A percentile compares a stretch with the other conserved stretches of the same genome.
phyloP scores from a whole-genome alignment of 2,797 vertebrate genomes.

The Typhlichthys eigenmanni region DNA sequence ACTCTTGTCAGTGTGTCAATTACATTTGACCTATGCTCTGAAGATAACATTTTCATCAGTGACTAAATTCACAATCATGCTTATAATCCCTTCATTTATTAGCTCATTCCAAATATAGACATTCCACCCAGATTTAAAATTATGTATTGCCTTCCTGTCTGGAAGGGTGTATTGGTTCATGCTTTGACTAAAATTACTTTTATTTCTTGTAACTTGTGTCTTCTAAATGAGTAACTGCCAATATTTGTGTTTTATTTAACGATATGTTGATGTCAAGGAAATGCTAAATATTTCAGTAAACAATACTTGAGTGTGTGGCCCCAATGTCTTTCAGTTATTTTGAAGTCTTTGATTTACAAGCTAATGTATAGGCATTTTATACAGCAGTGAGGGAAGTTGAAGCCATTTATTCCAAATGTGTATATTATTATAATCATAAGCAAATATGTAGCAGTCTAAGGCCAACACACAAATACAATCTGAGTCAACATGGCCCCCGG shows the following conservation, averaged over 20 bases:
- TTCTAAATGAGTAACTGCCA: slow-evolving; percentile 52
- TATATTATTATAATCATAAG: too few species aligned
- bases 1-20: slow-evolving; percentile 26
- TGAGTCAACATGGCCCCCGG: too few species aligned
- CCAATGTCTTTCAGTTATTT: not conserved
- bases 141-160: not conserved
- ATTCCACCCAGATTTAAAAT: too few species aligned
- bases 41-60: slow-evolving; percentile 20
- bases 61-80: slow-evolving; percentile 32
- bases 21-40: slow-evolving; percentile 21
- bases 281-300: slow-evolving; percentile 65
- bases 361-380: not conserved
- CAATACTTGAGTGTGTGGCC: slow-evolving; percentile 2
- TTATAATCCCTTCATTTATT: slow-evolving; percentile 4
- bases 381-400: too few species aligned
- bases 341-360: too few species aligned
- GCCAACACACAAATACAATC: too few species aligned
- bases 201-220: slow-evolving; percentile 37
- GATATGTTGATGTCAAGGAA: slow-evolving; percentile 17
- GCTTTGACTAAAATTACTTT: slow-evolving; percentile 27
- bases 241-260: slow-evolving; percentile 43
- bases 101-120: slow-evolving; percentile 7
- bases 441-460: too few species aligned
- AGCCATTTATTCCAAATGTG: too few species aligned
- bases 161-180: slow-evolving; percentile 18